phyloP scores from a whole-genome alignment of 2,113 vertebrate species.

The Pedetes capensis region DNA sequence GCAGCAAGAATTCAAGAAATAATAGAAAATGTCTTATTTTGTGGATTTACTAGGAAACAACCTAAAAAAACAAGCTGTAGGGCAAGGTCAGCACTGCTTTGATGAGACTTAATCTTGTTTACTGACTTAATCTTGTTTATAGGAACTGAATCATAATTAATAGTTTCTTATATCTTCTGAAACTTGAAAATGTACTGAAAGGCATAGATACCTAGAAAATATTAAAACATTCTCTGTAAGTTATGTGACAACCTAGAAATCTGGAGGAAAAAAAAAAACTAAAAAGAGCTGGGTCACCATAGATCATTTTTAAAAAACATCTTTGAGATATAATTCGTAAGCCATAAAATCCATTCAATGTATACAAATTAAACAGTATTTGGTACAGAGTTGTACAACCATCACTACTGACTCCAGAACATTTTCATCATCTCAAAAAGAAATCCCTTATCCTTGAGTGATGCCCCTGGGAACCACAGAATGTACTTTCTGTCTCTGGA shows the following conservation, averaged over 20 bases:
- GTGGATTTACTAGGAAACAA: not conserved
- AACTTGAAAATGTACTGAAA: not conserved
- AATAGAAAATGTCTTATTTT: not conserved
- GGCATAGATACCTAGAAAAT: not conserved
- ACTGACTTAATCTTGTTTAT: not conserved
- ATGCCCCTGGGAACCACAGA: not conserved
- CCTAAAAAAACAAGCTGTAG: not conserved
- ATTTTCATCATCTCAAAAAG: not conserved
- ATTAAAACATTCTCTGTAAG: conserved; percentile 16
- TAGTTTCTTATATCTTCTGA: not conserved
- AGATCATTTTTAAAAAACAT: not conserved
- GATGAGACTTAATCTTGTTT: conserved; percentile 24
- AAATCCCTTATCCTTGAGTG: not conserved
- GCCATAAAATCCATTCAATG: not conserved
- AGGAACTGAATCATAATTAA: not conserved
- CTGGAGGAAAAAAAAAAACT: not conserved
- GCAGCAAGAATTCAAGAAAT: not conserved
- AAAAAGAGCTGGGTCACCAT: not conserved
- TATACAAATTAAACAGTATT: not conserved
- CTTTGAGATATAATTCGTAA: conserved; percentile 11
- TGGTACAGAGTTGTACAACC: not conserved
- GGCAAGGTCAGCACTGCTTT: not conserved
- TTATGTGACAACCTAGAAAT: conserved; percentile 25
- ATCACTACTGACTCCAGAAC: conserved; percentile 7
- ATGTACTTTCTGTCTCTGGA: not conserved